Percentiles rank a stretch among this genome's conserved stretches.
phyloP scores from a whole-genome alignment of 2,113 vertebrate genomes.

The Corvus hawaiiensis region DNA sequence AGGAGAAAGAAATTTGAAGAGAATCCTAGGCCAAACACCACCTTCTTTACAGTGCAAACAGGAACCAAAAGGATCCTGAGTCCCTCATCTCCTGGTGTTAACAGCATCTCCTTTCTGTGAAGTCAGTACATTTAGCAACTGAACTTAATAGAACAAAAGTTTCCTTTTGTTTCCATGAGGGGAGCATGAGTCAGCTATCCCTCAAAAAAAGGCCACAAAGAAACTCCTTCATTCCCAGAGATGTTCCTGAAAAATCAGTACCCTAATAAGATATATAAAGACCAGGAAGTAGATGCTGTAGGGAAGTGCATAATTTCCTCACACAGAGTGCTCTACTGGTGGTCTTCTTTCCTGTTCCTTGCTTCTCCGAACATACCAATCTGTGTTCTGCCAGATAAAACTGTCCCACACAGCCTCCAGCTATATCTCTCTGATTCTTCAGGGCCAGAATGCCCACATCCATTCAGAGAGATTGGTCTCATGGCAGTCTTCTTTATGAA shows the following conservation, averaged over 20 bases:
- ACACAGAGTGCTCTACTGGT: not conserved
- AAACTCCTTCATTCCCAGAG: not conserved
- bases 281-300: not conserved
- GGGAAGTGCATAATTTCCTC: not conserved
- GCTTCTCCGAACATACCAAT: not conserved
- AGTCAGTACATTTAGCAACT: not conserved
- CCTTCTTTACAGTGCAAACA: not conserved
- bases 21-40: not conserved
- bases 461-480: not conserved
- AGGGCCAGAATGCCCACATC: not conserved
- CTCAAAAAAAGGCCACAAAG: not conserved
- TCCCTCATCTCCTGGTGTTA: not conserved
- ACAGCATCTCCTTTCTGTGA: not conserved
- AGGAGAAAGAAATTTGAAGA: not conserved
- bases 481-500: not conserved
- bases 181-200: not conserved
- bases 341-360: not conserved
- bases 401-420: not conserved
- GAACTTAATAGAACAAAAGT: not conserved
- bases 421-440: not conserved
- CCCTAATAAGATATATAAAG: not conserved
- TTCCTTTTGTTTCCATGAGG: not conserved
- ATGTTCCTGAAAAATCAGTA: not conserved
- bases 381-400: not conserved
- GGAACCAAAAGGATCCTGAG: not conserved